Base-by-base conservation (phyloP, 2,113 vertebrate genomes). In the Platanista minor region DNA sequence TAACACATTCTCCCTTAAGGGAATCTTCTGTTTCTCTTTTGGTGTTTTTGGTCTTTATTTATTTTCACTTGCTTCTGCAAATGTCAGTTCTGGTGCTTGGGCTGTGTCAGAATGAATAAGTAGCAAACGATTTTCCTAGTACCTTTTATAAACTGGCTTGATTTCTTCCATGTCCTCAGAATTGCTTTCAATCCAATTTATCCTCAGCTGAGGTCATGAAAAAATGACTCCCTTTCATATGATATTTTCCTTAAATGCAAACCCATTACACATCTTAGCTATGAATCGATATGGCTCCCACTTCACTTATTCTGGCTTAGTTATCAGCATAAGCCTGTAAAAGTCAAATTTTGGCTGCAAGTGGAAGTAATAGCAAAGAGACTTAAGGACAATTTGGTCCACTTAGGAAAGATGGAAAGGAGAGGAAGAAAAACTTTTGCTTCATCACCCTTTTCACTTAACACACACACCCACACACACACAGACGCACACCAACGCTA, bases 201-300 rank as follows among this genome's bases (percentile, higher is more conserved):
- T 95, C 85, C 23, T 95, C 86, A 81, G 71, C 41, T 91, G 77
- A 94, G 66, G 7, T 96, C 59, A 83, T 72, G 27, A 43, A 91
- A 91, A 96, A 93, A 31, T 85, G 78, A 87, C 52, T 96, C 59
- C 33, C 12, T 87, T 87, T 20, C 29, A 69, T 87, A 64, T 83
- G 52, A 54, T 81, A 64, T 41, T 96, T 93, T 95, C 84, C 54
- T 90, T 78, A 75, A 85, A 77, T 78, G 57, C 2, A 89, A 93
- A 94, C 92, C 11, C 18, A n/a, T 89, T 95, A 49, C 4, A 59
- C 27, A 83, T 90, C 20, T 33, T 94, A 80, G 49, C 59, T 46
- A 46, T 29, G 21, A 80, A 33, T 49, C 29, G 74, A 9, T 52
- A 43, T 95, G 41, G 25, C 20, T 87, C 39, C n/a, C 57, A 62